These are phyloP conservation scores for Callorhinus ursinus DNA, from an alignment of 2,113 vertebrate genomes.

Conservation along the genomic window DNA sequence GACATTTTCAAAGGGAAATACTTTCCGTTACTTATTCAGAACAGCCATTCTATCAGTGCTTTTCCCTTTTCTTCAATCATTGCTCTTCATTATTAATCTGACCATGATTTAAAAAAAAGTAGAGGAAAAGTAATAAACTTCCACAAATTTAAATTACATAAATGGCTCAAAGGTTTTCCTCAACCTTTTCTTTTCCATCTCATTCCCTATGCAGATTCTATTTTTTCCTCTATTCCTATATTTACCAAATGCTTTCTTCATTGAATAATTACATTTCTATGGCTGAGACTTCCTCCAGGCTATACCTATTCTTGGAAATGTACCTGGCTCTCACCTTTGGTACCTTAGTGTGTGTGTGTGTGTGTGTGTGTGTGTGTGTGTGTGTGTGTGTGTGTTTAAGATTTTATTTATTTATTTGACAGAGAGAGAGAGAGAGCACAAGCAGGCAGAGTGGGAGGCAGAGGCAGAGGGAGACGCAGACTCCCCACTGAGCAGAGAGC, in stretches of 20 bases:
- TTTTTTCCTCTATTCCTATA: neutral
- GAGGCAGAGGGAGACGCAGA: no score
- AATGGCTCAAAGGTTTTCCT: neutral
- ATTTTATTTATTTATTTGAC: no score
- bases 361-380: no score
- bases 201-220: neutral
- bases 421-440: no score
- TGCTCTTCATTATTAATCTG: slow-evolving; percentile 13
- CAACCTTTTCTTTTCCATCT: neutral
- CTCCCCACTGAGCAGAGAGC: no score
- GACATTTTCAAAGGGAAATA: slow-evolving; percentile 28
- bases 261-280: slow-evolving; percentile 27
- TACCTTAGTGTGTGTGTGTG: neutral
- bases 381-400: no score
- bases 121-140: neutral
- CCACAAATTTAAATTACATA: slow-evolving; percentile 22
- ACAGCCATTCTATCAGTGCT: neutral
- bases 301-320: neutral
- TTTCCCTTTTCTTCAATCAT: neutral
- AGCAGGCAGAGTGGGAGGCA: no score
- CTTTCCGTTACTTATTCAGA: neutral
- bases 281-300: neutral
- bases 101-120: slow-evolving; percentile 23
- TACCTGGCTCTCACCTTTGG: neutral
- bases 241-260: slow-evolving; percentile 9